A percentile compares a stretch with the other conserved stretches of the same genome.
Evolutionary conservation across 2,888 invertebrate species (phyloP).

Genomic region (Ischnura elegans): DNA sequence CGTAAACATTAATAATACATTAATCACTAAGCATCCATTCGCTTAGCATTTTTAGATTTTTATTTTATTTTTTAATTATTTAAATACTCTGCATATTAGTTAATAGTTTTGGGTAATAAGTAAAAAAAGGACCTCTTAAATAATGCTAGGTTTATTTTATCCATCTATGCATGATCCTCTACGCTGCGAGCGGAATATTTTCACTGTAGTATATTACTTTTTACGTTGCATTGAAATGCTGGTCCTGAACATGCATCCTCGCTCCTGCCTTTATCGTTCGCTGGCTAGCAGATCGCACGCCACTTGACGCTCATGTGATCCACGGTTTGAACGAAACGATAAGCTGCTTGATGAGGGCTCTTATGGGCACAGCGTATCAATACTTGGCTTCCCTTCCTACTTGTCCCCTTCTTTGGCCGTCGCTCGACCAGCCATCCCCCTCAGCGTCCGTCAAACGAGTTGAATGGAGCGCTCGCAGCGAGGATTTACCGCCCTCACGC

Average conservation of each 20-base stretch:
- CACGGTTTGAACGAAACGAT: background rate
- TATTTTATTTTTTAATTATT: too few species aligned
- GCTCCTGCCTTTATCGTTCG: background rate
- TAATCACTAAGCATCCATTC: too few species aligned
- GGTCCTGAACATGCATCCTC: background rate
- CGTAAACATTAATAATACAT: too few species aligned
- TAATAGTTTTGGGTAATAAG: too few species aligned
- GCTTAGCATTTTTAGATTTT: too few species aligned
- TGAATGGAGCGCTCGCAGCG: background rate
- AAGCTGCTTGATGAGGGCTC: background rate
- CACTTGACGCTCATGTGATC: background rate
- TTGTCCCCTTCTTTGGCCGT: background rate
- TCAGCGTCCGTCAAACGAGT: background rate
- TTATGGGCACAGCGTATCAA: background rate
- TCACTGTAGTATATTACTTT: too few species aligned
- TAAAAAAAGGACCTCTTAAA: too few species aligned
- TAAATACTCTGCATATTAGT: too few species aligned
- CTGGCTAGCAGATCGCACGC: background rate
- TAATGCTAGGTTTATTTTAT: too few species aligned
- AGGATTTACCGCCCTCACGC: slow-evolving; percentile 40
- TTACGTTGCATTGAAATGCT: too few species aligned
- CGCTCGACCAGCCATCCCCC: background rate
- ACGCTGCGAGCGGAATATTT: too few species aligned
- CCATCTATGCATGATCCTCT: too few species aligned
- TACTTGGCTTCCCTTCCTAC: background rate